Base-by-base conservation (phyloP, 1,140 invertebrate species). In the Ctenoplectra terminalis region DNA sequence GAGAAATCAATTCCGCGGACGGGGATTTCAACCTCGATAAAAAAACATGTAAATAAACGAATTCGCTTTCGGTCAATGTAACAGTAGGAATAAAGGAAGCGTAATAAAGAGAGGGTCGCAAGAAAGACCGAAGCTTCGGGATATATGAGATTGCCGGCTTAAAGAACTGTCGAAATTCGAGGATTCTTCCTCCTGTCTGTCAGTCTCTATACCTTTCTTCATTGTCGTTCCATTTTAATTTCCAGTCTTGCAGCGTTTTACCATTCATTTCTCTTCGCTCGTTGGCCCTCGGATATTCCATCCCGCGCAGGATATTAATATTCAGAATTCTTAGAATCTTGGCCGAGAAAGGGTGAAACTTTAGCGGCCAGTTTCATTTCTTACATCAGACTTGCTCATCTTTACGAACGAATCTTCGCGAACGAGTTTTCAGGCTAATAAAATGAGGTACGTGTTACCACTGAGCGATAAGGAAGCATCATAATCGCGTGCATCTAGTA, bases 221-320 rank as follows among this genome's bases (percentile, higher is more conserved):
- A 61, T 70, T 56, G 61, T 56, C 37, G 48, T 37, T 31, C 29
- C 15, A 5, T 60, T 71, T 70, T 52, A 50, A 60, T 72, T 43
- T 58, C 11, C 70, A 43, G 48, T 71, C 23, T 13, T 37, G 13
- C 23, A 1, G 7, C 67, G n/a, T 20, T 71, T 71, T 56, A n/a
- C 48, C 43, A 54, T 71, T 54, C 67, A 37, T 52, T 37, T 23
- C 13, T 54, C 20, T 6, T 26, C 7, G 9, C 13, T 15, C 9
- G 37, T 43, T 26, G 67, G 7, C 9, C 23, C 34, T 11, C 15
- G 31, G 20, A 71, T 71, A 6, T 20, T 54, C 31, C 48, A 54
- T 71, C 48, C 31, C 50, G 23, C 48, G 31, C 50, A 40, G 67
- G 31, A 71, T 71, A 71, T 71, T 71, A 71, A 71, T 71, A 71